phyloP scores from a whole-genome alignment of 2,888 invertebrate species.

The Alviniconcha strummeri region DNA sequence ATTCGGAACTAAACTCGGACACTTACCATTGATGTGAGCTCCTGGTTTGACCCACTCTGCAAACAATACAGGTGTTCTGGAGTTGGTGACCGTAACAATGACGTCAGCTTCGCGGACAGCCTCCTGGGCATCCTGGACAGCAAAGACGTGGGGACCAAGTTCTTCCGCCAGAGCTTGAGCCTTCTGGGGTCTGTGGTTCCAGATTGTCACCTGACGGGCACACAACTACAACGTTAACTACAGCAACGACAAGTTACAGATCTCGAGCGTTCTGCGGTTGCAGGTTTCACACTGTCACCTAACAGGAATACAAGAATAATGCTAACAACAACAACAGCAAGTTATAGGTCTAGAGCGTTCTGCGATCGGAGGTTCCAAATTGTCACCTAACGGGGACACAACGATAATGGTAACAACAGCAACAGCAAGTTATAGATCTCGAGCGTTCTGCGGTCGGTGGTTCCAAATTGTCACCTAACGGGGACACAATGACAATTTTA shows the following conservation, averaged over 20 bases:
- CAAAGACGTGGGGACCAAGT: conserved; percentile 60
- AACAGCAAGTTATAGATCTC: no score
- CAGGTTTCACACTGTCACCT: no score
- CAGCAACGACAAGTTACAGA: no score
- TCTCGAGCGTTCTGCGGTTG: no score
- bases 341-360: conserved; percentile 65
- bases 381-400: conserved; percentile 60
- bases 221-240: neutral
- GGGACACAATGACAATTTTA: no score
- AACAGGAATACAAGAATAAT: no score
- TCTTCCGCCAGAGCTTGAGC: conserved; percentile 70
- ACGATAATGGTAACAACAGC: neutral
- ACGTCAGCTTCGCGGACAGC: conserved; percentile 79
- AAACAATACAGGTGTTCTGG: conserved; percentile 76
- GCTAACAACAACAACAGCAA: no score
- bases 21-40: conserved; percentile 80
- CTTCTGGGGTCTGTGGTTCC: conserved; percentile 75
- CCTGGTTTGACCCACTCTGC: conserved; percentile 76
- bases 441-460: no score
- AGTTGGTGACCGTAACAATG: conserved; percentile 79
- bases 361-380: conserved; percentile 77
- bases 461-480: no score
- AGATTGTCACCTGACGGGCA: conserved; percentile 74
- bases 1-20: no score
- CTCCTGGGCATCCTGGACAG: conserved; percentile 69